Percentiles rank a stretch among this genome's conserved stretches.
phyloP scores from a whole-genome alignment of 1,140 invertebrate genomes.

The Trypoxylus dichotomus region DNA sequence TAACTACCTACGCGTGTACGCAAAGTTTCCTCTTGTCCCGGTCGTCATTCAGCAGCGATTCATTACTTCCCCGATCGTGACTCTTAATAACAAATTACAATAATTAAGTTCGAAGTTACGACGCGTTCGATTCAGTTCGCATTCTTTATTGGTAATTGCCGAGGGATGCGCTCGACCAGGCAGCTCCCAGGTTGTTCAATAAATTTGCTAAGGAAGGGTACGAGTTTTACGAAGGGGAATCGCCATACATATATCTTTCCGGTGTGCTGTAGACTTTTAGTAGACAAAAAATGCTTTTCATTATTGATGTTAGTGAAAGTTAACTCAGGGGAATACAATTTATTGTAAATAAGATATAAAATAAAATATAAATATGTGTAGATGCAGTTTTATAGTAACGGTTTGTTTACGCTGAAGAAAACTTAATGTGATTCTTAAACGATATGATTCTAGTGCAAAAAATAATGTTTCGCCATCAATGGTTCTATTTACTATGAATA shows the following conservation, averaged over 20 bases:
- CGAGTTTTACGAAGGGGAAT: background rate
- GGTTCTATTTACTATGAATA: too few relatives aligned
- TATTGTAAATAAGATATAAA: too few relatives aligned
- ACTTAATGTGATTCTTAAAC: too few relatives aligned
- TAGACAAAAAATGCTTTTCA: background rate
- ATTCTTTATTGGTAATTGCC: background rate
- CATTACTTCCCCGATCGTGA: background rate
- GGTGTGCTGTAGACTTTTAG: background rate
- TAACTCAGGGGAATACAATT: too few relatives aligned
- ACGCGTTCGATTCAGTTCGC: background rate
- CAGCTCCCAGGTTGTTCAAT: background rate
- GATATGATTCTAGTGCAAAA: too few relatives aligned
- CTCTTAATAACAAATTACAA: slow-evolving; percentile 7
- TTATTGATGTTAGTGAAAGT: background rate
- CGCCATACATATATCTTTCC: background rate
- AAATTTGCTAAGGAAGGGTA: background rate
- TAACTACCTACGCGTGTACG: background rate
- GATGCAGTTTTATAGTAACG: too few relatives aligned
- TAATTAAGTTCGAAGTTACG: background rate
- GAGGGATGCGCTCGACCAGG: background rate
- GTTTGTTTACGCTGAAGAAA: too few relatives aligned
- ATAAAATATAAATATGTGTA: too few relatives aligned
- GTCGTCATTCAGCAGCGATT: background rate
- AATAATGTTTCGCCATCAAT: too few relatives aligned
- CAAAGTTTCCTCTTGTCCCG: background rate